phyloP scores from a whole-genome alignment of 2,888 invertebrate species.

The Hypomecis atomaria region DNA sequence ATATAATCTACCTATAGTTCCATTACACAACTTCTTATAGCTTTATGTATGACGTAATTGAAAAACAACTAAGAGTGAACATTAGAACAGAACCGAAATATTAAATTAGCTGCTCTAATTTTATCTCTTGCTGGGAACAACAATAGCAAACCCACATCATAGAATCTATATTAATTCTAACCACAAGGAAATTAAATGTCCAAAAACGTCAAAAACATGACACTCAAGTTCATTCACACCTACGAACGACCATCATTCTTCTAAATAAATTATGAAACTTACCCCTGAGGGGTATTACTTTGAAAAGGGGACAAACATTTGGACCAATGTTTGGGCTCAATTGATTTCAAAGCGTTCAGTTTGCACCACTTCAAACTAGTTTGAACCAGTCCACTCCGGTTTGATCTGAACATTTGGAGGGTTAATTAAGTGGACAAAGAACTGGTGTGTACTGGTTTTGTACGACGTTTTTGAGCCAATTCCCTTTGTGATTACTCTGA shows the following conservation, averaged over 20 bases:
- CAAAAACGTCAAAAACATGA: constrained; percentile 13
- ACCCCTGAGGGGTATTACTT: constrained; percentile 46
- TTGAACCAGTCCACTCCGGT: constrained; percentile 1
- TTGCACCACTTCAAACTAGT: constrained; percentile 18
- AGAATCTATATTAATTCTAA: too few species aligned
- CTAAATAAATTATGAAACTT: constrained; percentile 50
- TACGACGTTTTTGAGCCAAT: constrained; percentile 1
- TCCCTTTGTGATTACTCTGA: background rate
- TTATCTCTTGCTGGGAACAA: too few species aligned
- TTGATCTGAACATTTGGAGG: constrained; percentile 21
- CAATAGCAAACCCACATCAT: background rate
- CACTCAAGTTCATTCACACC: constrained; percentile 35
- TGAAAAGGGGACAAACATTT: constrained; percentile 38
- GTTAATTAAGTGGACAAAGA: constrained; percentile 32
- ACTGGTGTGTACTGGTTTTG: constrained; percentile 17
- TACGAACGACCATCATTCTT: constrained; percentile 39
- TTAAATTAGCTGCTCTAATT: too few species aligned
- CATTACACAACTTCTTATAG: too few species aligned
- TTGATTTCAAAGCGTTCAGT: constrained; percentile 40
- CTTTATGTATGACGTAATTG: too few species aligned
- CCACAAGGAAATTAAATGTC: constrained; percentile 21
- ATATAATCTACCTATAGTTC: too few species aligned
- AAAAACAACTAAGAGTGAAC: too few species aligned
- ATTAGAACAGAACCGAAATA: too few species aligned
- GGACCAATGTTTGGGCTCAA: constrained; percentile 38